Evolutionary conservation across 2,797 vertebrate species (phyloP).

Genomic region (Triplophysa bombifrons): DNA sequence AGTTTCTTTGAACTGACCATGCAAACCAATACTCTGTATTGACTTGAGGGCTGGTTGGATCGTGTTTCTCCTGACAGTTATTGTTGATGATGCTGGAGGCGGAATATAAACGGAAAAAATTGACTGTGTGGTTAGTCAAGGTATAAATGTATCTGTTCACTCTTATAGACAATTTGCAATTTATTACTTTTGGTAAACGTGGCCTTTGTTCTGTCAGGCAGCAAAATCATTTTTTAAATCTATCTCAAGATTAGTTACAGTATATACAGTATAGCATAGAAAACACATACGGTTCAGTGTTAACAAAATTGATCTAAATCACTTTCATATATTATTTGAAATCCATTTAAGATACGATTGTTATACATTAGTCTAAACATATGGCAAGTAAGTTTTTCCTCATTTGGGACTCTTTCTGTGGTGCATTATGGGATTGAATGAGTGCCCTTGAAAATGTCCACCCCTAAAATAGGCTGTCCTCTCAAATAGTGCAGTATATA

Average conservation of each 20-base stretch:
- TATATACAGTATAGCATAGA: not conserved
- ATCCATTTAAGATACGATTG: not conserved
- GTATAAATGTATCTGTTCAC: not conserved
- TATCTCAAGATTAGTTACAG: not conserved
- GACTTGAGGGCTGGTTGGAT: not conserved
- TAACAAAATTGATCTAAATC: not conserved
- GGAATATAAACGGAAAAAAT: not conserved
- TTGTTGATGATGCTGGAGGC: conserved; percentile 1
- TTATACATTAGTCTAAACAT: not conserved
- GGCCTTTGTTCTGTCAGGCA: not conserved
- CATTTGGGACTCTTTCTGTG: no score
- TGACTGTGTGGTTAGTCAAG: not conserved
- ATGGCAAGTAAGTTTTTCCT: not conserved
- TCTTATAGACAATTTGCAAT: not conserved
- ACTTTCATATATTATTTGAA: not conserved
- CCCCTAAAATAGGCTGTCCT: no score
- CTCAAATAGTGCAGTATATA: no score
- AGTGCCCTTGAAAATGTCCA: no score
- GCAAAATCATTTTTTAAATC: not conserved
- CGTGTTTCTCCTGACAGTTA: not conserved
- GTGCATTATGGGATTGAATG: no score
- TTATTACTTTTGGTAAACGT: not conserved
- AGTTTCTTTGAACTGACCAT: conserved; percentile 11
- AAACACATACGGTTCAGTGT: not conserved
- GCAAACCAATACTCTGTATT: not conserved